phyloP scores from a whole-genome alignment of 2,888 invertebrate genomes.

The Erebia ligea region DNA sequence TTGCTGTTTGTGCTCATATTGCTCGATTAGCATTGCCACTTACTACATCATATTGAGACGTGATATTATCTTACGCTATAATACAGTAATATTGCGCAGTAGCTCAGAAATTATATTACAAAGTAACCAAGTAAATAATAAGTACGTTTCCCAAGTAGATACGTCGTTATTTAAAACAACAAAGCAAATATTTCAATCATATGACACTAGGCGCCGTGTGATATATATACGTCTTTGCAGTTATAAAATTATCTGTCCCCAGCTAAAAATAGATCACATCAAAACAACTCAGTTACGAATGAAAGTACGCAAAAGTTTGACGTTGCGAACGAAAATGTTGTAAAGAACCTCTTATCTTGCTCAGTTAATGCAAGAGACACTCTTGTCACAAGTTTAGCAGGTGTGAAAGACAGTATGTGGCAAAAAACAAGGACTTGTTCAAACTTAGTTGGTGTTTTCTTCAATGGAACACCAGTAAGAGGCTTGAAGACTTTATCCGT shows the following conservation, averaged over 20 bases:
- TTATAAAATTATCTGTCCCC: constrained; percentile 61
- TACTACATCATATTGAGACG: background rate
- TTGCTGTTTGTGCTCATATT: background rate
- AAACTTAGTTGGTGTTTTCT: constrained; percentile 60
- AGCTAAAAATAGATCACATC: constrained; percentile 78
- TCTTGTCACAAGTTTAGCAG: constrained; percentile 44
- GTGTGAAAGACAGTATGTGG: constrained; percentile 69
- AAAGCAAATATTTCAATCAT: constrained; percentile 61
- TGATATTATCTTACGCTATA: background rate
- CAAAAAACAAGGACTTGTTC: constrained; percentile 68
- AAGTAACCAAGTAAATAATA: constrained; percentile 31
- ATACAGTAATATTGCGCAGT: background rate
- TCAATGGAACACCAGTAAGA: constrained; percentile 63
- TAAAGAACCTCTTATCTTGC: constrained; percentile 10
- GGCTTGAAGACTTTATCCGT: constrained; percentile 57
- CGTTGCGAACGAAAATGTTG: constrained; percentile 52
- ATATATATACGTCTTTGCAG: constrained; percentile 49
- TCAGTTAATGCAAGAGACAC: constrained; percentile 15
- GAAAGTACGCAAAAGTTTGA: constrained; percentile 60
- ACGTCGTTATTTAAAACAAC: constrained; percentile 35
- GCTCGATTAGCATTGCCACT: background rate
- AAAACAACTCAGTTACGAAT: constrained; percentile 66
- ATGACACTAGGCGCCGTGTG: constrained; percentile 75
- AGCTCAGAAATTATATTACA: constrained; percentile 9
- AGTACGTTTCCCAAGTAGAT: constrained; percentile 14